Conservation (phyloP, 2,797 vertebrate genomes). For the Smutsia gigantea region DNA sequence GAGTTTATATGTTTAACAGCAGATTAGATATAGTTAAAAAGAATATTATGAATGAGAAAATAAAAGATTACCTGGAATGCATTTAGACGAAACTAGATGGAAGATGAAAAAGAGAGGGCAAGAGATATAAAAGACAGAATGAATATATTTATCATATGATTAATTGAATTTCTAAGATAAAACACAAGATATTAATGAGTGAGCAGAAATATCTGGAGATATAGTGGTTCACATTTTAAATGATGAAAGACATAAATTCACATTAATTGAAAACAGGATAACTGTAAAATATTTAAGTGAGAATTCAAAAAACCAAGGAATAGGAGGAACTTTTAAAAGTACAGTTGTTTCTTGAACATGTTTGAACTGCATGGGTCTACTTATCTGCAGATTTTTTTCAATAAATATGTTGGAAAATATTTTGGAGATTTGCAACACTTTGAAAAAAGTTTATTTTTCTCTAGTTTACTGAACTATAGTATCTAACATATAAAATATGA, state of each 20-base stretch:
- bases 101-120: neutral
- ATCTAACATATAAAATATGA: no score
- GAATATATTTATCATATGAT: neutral
- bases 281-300: neutral
- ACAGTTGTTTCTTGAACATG: no score
- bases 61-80: neutral
- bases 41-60: neutral
- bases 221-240: neutral
- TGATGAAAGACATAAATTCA: neutral
- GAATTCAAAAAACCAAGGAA: neutral
- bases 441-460: no score
- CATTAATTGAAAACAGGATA: neutral
- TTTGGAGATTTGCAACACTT: no score
- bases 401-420: no score
- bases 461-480: no score
- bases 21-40: neutral
- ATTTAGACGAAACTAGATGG: neutral
- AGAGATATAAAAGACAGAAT: neutral
- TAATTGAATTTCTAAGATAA: neutral
- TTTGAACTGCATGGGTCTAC: no score
- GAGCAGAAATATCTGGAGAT: neutral
- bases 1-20: neutral
- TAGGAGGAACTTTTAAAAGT: neutral
- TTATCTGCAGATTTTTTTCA: no score
- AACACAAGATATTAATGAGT: neutral